These are phyloP conservation scores for Drosophila mauritiana DNA, from an alignment of 1,140 invertebrate genomes.

Conservation along the genomic window DNA sequence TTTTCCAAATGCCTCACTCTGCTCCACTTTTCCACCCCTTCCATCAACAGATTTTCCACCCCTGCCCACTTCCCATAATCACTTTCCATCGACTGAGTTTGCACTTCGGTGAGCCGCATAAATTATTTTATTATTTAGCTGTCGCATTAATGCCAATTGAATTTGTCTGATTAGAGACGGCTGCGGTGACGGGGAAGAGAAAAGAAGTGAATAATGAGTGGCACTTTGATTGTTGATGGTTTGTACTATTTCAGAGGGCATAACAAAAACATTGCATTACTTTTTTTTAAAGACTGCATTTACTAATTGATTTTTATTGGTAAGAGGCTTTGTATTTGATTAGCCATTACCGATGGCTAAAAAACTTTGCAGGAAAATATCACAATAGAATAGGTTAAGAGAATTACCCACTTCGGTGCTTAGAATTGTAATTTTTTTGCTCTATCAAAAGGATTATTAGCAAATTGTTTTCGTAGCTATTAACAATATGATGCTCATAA, in stretches of 20 bases:
- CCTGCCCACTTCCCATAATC: constrained; percentile 1
- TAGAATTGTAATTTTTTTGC: background rate
- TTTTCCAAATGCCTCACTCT: constrained; percentile 44
- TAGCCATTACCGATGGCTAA: too few relatives aligned
- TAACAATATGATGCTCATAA: constrained; percentile 47
- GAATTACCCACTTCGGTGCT: background rate
- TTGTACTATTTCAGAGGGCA: background rate
- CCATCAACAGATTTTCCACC: background rate
- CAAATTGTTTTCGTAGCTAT: constrained; percentile 52
- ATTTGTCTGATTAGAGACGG: constrained; percentile 47
- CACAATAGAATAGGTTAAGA: too few relatives aligned
- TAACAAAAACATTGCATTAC: background rate
- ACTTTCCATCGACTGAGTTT: constrained; percentile 35
- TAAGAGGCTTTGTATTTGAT: background rate
- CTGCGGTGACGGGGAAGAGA: constrained; percentile 1
- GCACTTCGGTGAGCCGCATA: constrained; percentile 60
- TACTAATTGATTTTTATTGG: background rate
- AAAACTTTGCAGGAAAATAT: too few relatives aligned
- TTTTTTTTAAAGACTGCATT: background rate
- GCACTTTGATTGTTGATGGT: constrained; percentile 22
- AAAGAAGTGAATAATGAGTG: constrained; percentile 20
- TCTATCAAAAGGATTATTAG: constrained; percentile 34
- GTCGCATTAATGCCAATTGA: constrained; percentile 65
- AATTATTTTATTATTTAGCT: constrained; percentile 72
- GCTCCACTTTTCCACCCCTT: constrained; percentile 3